Evolutionary conservation across 2,113 vertebrate species (phyloP).

Genomic region (Carassius carassius): DNA sequence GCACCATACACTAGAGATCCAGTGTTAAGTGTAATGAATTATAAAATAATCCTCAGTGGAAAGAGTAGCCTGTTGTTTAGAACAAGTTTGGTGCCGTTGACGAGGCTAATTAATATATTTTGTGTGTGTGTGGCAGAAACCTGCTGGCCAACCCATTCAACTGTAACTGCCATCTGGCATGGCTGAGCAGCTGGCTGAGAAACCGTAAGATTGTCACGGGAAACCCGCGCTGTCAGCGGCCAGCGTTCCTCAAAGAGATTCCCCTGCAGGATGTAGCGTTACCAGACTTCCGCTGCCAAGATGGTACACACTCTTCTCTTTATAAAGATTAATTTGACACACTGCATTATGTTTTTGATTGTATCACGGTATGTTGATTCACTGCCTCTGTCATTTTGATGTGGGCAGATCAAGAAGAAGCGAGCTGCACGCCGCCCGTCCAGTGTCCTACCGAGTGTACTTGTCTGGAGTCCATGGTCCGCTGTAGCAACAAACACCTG

Average conservation of each 20-base stretch:
- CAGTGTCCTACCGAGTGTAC: conserved; percentile 95
- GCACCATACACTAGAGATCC: not conserved
- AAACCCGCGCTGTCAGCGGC: conserved; percentile 93
- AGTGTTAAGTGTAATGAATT: not conserved
- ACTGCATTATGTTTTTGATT: no score
- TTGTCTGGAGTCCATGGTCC: conserved; percentile 92
- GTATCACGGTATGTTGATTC: no score
- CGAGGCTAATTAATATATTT: not conserved
- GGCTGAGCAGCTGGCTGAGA: conserved; percentile 94
- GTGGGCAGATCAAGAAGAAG: conserved; percentile 87
- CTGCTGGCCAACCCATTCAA: conserved; percentile 94
- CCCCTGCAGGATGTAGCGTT: conserved; percentile 94
- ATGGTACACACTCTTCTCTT: conserved; percentile 76
- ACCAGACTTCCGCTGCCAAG: conserved; percentile 96
- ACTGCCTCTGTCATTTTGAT: no score
- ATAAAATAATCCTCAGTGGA: not conserved
- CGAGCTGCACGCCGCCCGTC: conserved; percentile 85
- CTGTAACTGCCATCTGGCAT: conserved; percentile 94
- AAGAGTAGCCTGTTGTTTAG: not conserved
- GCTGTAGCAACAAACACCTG: conserved; percentile 98
- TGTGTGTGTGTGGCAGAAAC: conserved; percentile 77
- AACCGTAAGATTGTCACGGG: conserved; percentile 94
- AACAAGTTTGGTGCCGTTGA: not conserved
- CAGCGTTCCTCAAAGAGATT: conserved; percentile 94
- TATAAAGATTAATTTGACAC: no score